Base-by-base conservation (phyloP, 2,113 vertebrate species). In the Scatophagus argus region DNA sequence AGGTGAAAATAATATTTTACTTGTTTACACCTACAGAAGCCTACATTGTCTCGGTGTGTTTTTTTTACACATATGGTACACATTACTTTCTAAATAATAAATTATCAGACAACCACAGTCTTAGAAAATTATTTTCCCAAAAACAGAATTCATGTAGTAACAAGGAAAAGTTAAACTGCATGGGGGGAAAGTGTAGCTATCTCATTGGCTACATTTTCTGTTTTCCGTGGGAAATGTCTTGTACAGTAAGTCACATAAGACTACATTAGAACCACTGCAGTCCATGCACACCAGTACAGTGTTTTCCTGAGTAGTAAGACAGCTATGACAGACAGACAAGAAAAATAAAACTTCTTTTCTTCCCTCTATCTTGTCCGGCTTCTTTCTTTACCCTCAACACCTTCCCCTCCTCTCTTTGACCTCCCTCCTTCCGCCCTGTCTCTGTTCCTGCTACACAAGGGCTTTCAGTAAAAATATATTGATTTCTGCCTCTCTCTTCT, bases 401-500 rank as follows among this genome's bases (percentile, higher is more conserved):
- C 55, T 41, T 54, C 27, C 52, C 68, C 43, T 61, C 55, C 21
- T 71, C 41, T 21, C 27, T 56, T 51, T 58, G 34, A 41, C 65
- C 54, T 61, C 21, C 44, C 27, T 60, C 46, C 64, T 79, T 84
- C 76, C 74, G 68, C 77, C 85, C 79, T 77, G 41, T 73, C 51
- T 86, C 79, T 81, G 58, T 83, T 86, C 58, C 64, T 91, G 83
- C 80, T 69, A 81, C 81, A 86, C 83, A 74, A 82, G 74, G 70
- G 74, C 81, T 83, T 88, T 91, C 83, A 82, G 79, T 73, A 81
- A 87, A 92, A 91, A 89, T 70, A 62, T 79, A 91, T 92, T 87
- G 92, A 93, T 91, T 88, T 89, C 58, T 61, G 34, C 63, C 54
- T 74, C 46, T 82, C 49, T 79, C 74, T 70, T 39, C 49, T 54